Evolutionary conservation across 2,797 vertebrate genomes (phyloP), one percentile per base, ranked within the genome.

Genomic region (Peromyscus nudipes): DNA sequence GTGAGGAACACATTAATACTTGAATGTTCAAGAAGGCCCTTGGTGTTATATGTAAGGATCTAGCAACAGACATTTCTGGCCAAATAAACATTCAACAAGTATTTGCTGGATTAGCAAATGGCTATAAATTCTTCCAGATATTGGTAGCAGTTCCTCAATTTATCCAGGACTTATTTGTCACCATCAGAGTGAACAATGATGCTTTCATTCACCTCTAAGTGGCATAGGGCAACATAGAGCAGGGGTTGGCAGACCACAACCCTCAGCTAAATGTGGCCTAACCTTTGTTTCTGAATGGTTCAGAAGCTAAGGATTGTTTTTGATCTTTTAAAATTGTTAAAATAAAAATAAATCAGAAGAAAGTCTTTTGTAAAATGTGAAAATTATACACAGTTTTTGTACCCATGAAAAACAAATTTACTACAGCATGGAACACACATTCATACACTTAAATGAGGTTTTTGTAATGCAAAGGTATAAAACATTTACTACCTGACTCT

Each of bases 391-490:
- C 16, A 71, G 27, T 92, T 96, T 90, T 3, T 17, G 1, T 90
- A n/a, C 13, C 49, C 62, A 57, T 77, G 40, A 75, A 91, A 90
- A 73, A 79, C 73, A 88, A 17, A 8, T 94, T 91, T 71, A 92
- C 62, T 93, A 52, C 65, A 89, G 77, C n/a, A 91, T 8, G 76
- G 8, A 7, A 19, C 23, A 60, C 52, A 64, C 21, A 1, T 79
- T 92, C 21, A 90, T 90, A 94, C 64, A 55, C 52, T 94, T 95
- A 79, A 43, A 79, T 23, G 16, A 17, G 40, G 23, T 34, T 92
- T 95, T 90, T 94, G 19, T 6, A 43, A 27, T 31, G 64, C n/a
- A 94, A 92, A 96, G 91, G n/a, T 6, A 67, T 95, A 85, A 92
- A 85, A 89, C 67, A 83, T 89, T 93, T 94, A 88, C 27, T 96